Percentiles rank a stretch among this genome's conserved stretches.
Conservation (phyloP, 2,113 vertebrate species). For the Tursiops truncatus region DNA sequence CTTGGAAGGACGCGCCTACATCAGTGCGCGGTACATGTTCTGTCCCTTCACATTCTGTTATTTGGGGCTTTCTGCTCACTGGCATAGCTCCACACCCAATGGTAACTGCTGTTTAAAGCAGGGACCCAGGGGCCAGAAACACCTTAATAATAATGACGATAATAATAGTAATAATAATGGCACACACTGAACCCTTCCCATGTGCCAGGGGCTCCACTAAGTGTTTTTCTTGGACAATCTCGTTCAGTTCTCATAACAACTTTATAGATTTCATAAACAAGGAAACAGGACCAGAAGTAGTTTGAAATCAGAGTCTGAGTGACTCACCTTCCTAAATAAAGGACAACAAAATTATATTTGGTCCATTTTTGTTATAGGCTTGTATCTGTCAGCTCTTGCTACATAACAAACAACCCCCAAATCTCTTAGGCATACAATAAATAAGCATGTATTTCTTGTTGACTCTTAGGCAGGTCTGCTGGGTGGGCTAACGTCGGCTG, state of each 20-base stretch:
- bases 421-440: not conserved
- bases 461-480: not conserved
- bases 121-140: not conserved
- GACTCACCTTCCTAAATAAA: not conserved
- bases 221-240: not conserved
- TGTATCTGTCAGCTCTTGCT: not conserved
- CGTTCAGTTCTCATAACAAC: not conserved
- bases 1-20: not conserved
- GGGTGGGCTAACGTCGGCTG: not conserved
- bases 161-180: not conserved
- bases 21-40: not conserved
- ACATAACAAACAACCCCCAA: not conserved
- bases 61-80: not conserved
- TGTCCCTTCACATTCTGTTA: not conserved
- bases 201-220: rapidly evolving
- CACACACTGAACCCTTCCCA: not conserved
- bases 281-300: not conserved
- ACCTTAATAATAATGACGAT: too few species aligned
- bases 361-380: not conserved
- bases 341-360: not conserved
- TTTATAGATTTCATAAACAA: not conserved
- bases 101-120: not conserved
- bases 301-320: not conserved
- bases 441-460: not conserved
- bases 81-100: not conserved